These are phyloP conservation scores for Dryoscopus gambensis DNA, from an alignment of 2,113 vertebrate genomes.

Conservation along the genomic window DNA sequence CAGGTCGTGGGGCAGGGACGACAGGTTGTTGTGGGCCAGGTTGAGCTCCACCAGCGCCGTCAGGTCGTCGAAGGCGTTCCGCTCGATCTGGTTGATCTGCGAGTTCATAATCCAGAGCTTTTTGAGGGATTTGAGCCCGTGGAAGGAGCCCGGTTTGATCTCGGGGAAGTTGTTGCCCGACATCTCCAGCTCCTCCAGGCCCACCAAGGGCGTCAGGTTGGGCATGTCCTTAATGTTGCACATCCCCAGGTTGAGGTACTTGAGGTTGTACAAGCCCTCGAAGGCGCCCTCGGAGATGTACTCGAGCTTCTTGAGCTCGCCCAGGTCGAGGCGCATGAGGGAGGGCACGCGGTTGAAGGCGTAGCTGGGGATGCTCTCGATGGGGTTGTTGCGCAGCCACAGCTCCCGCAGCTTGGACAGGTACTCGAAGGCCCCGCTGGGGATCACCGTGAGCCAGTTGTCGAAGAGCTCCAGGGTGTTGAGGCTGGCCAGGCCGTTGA, in stretches of 20 bases:
- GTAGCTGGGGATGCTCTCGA: conserved; percentile 96
- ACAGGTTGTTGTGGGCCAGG: conserved; percentile 97
- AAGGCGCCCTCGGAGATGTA: conserved; percentile 97
- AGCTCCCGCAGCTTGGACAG: conserved; percentile 95
- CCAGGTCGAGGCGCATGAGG: conserved; percentile 93
- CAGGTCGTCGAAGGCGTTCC: conserved; percentile 96
- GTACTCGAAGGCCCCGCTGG: conserved; percentile 97
- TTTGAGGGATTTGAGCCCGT: conserved; percentile 88
- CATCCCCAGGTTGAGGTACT: conserved; percentile 98
- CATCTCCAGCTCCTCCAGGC: conserved; percentile 96
- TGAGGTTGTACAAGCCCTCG: conserved; percentile 94
- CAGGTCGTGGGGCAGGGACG: conserved; percentile 94
- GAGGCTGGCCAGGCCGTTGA: conserved; percentile 95
- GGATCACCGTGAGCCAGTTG: conserved; percentile 96
- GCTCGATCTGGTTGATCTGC: conserved; percentile 87
- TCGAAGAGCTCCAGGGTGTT: conserved; percentile 98
- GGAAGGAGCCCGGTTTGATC: conserved; percentile 90
- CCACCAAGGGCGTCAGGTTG: conserved; percentile 86
- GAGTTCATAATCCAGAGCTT: conserved; percentile 99
- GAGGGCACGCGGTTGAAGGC: conserved; percentile 98
- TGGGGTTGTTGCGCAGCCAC: conserved; percentile 97
- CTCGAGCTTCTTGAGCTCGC: conserved; percentile 93
- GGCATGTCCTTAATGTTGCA: conserved; percentile 95
- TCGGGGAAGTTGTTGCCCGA: conserved; percentile 94
- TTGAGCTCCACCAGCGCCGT: conserved; percentile 95